phyloP scores from a whole-genome alignment of 2,888 invertebrate genomes.

The Acanthosepion lycidas region DNA sequence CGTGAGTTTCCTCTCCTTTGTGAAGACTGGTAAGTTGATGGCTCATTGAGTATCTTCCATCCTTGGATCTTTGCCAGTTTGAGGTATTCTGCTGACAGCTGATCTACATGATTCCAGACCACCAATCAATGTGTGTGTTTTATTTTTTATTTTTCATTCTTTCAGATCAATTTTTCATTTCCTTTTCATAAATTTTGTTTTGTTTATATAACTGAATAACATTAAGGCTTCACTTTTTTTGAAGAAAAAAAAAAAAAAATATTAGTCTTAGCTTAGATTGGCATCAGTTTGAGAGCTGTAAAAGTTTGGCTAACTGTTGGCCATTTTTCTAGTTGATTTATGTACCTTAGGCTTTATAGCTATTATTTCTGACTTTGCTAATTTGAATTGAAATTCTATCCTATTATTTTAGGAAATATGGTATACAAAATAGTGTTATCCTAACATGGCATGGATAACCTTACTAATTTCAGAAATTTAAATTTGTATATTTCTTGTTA shows the following conservation, averaged over 20 bases:
- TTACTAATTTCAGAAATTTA: too few species aligned
- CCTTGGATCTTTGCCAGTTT: slow-evolving; percentile 33
- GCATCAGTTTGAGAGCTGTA: too few species aligned
- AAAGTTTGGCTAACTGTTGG: too few species aligned
- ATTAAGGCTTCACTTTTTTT: neutral
- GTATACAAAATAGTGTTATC: too few species aligned
- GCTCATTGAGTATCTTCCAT: slow-evolving; percentile 33
- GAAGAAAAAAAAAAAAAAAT: neutral
- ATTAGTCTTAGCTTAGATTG: neutral
- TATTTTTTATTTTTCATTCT: neutral
- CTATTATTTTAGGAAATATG: too few species aligned
- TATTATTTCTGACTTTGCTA: too few species aligned
- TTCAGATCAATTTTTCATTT: neutral
- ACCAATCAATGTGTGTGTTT: neutral
- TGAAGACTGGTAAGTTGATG: neutral
- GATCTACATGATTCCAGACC: neutral
- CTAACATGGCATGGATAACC: too few species aligned
- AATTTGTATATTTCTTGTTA: too few species aligned
- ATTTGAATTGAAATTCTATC: too few species aligned
- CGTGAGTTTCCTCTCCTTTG: neutral
- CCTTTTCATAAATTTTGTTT: neutral
- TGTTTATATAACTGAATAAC: neutral
- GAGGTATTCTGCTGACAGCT: slow-evolving; percentile 33
- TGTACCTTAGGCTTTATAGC: too few species aligned
- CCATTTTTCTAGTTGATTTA: too few species aligned